Percentiles rank a stretch among this genome's conserved stretches.
Evolutionary conservation across 2,113 vertebrate species (phyloP).

Genomic region (Trachemys scripta): DNA sequence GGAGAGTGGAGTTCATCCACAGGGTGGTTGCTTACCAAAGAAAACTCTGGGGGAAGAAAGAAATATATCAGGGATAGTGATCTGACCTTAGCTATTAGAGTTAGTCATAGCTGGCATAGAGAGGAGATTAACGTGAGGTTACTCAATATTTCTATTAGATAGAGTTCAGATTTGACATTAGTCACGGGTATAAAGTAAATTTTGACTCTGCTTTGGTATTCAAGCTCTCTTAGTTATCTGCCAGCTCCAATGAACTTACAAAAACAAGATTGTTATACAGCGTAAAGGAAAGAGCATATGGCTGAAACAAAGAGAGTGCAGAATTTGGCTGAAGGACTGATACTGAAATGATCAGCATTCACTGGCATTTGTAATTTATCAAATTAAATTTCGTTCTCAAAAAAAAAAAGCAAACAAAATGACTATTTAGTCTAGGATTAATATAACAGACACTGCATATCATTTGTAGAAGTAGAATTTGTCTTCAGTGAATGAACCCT

Average conservation of each 20-base stretch:
- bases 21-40: background rate
- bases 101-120: slow-evolving; percentile 51
- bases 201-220: slow-evolving; percentile 67
- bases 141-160: slow-evolving; percentile 72
- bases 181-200: slow-evolving; percentile 78
- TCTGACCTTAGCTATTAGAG: slow-evolving; percentile 55
- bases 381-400: slow-evolving; percentile 16
- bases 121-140: slow-evolving; percentile 70
- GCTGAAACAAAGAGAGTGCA: slow-evolving; percentile 54
- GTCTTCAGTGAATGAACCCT: rapidly evolving
- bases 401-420: slow-evolving; percentile 31
- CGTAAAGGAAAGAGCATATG: slow-evolving; percentile 51
- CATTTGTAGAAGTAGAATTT: background rate
- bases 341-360: background rate
- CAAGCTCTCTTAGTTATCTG: slow-evolving; percentile 54
- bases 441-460: background rate
- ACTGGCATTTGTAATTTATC: background rate
- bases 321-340: slow-evolving; percentile 4
- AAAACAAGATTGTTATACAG: slow-evolving; percentile 38
- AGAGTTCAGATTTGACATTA: slow-evolving; percentile 73
- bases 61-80: slow-evolving; percentile 25
- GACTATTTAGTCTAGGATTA: background rate
- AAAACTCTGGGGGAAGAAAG: slow-evolving; percentile 14
- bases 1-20: slow-evolving; percentile 2
- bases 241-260: slow-evolving; percentile 67